Evolutionary conservation across 2,797 vertebrate species (phyloP).

Genomic region (Sarcophilus harrisii): DNA sequence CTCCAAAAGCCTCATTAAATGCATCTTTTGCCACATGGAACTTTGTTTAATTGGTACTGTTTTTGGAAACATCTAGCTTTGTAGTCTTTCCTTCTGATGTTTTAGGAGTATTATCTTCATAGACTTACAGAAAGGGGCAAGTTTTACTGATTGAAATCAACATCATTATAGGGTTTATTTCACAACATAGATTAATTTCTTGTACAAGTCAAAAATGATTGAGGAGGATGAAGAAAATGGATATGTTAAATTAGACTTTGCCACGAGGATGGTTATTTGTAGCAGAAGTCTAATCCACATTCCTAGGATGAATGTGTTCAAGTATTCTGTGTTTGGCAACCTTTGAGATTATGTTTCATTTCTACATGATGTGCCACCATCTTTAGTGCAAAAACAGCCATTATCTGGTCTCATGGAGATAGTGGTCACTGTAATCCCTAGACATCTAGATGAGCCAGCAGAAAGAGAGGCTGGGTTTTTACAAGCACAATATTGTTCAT

Average conservation of each 20-base stretch:
- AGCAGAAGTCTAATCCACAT: background rate
- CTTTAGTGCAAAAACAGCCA: background rate
- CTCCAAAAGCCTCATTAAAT: background rate
- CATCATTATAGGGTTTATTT: background rate
- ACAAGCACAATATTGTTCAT: background rate
- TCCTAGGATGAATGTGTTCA: background rate
- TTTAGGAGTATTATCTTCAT: background rate
- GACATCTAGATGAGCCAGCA: background rate
- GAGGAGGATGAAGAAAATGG: background rate
- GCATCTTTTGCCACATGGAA: background rate
- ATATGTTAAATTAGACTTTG: background rate
- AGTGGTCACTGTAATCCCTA: background rate
- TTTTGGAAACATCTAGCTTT: background rate
- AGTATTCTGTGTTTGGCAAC: background rate
- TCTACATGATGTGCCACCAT: background rate
- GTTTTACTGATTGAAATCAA: background rate
- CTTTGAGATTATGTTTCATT: background rate
- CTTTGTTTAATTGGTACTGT: background rate
- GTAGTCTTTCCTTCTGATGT: background rate
- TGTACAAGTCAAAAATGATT: background rate
- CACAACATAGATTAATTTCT: slow-evolving; percentile 9
- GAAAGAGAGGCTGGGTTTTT: background rate
- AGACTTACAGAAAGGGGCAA: slow-evolving; percentile 22
- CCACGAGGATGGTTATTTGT: background rate
- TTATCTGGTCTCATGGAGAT: background rate